Percentiles rank a stretch among this genome's conserved stretches.
Conservation (phyloP, 1,140 invertebrate genomes). For the Drosophila burlai region DNA sequence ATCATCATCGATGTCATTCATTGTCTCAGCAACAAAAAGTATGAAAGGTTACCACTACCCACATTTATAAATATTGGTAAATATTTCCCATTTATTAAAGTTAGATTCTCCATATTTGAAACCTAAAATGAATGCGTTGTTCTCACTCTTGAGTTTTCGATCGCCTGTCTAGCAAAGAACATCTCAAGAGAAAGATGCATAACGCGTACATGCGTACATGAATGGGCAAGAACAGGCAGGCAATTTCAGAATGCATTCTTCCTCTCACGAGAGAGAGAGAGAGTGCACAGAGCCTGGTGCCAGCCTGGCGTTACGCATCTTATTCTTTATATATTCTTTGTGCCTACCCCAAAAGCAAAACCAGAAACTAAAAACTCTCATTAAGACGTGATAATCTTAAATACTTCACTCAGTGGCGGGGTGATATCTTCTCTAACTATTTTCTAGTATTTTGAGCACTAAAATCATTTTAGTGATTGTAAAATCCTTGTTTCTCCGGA, state of each 20-base stretch:
- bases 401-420: conserved; percentile 82
- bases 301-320: not conserved
- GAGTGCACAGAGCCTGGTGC: too few relatives aligned
- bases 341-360: not conserved
- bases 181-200: not conserved
- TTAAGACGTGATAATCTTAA: conserved; percentile 74
- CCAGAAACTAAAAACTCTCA: conserved; percentile 44
- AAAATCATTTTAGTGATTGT: not conserved
- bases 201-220: not conserved
- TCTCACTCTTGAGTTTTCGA: conserved; percentile 51
- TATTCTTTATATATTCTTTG: not conserved
- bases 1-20: conserved; percentile 38
- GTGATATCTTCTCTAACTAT: conserved; percentile 65
- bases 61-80: conserved; percentile 63
- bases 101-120: conserved; percentile 76
- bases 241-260: not conserved
- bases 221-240: not conserved
- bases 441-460: conserved; percentile 11
- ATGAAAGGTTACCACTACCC: conserved; percentile 52
- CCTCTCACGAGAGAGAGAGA: not conserved
- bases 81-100: conserved; percentile 77
- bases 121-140: conserved; percentile 65
- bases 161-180: not conserved
- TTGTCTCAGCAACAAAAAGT: conserved; percentile 36
- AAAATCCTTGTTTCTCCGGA: not conserved